phyloP scores from a whole-genome alignment of 1,140 invertebrate genomes.

The Harlomillsia oculata region DNA sequence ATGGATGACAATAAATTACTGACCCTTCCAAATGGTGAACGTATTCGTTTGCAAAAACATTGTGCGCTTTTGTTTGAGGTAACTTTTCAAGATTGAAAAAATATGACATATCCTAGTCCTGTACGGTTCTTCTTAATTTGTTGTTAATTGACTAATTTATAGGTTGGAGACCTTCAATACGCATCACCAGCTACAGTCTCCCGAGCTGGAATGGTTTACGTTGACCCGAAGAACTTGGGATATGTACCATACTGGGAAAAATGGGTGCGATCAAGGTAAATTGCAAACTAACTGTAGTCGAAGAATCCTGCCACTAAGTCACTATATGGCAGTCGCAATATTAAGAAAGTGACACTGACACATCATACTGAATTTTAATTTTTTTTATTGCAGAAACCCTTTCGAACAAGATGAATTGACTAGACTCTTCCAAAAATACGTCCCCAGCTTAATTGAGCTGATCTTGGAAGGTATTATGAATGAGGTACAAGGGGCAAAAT shows the following conservation, averaged over 20 bases:
- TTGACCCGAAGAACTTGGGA: slow-evolving; percentile 80
- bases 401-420: slow-evolving; percentile 49
- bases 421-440: slow-evolving; percentile 60
- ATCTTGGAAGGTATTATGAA: slow-evolving; percentile 65
- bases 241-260: slow-evolving; percentile 73
- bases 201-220: slow-evolving; percentile 83
- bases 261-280: slow-evolving; percentile 45
- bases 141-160: slow-evolving; percentile 41
- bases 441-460: slow-evolving; percentile 56
- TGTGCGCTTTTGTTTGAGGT: slow-evolving; percentile 79
- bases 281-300: background rate
- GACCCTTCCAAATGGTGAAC: slow-evolving; percentile 79
- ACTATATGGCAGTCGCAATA: background rate
- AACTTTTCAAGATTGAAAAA: too few relatives aligned
- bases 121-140: too few relatives aligned
- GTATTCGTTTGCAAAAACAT: slow-evolving; percentile 68
- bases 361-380: slow-evolving; percentile 20
- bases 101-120: too few relatives aligned
- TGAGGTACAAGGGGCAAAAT: slow-evolving; percentile 56
- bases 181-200: slow-evolving; percentile 86
- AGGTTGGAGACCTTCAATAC: slow-evolving; percentile 68
- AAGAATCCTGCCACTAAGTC: too few relatives aligned
- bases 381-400: slow-evolving; percentile 22
- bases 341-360: background rate
- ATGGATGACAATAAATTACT: slow-evolving; percentile 89